Conservation (phyloP, 30 jellyfish, hydroid and myxozoan genomes). For the Aurelia aurita region DNA sequence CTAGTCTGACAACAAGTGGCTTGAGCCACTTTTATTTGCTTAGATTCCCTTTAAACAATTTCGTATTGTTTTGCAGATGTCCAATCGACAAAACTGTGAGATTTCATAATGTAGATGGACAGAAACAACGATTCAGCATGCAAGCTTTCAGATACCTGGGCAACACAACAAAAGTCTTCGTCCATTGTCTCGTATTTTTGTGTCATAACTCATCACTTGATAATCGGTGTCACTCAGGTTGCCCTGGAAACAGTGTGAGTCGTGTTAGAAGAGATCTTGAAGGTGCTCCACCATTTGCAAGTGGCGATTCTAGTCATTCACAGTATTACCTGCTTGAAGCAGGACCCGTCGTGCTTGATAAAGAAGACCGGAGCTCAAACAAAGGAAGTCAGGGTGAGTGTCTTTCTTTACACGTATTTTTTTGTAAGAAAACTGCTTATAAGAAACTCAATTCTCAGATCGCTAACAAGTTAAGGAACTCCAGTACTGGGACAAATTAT, state of each 20-base stretch:
- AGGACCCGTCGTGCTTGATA: conserved; percentile 27
- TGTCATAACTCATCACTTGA: conserved; percentile 59
- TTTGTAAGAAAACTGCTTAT: no score
- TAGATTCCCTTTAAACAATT: no score
- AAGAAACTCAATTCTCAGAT: no score
- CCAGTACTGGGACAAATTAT: no score
- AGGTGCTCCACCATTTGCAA: background rate
- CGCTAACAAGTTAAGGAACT: no score
- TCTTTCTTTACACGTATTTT: background rate
- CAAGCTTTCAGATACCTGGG: conserved; percentile 45
- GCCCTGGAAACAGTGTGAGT: conserved; percentile 64
- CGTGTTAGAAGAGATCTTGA: conserved; percentile 41
- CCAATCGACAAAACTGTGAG: conserved; percentile 42
- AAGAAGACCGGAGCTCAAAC: background rate
- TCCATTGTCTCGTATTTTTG: conserved; percentile 57
- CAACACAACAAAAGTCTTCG: conserved; percentile 13
- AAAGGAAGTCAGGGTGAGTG: background rate
- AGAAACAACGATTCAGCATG: conserved; percentile 37
- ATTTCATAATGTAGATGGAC: background rate
- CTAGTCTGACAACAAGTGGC: no score
- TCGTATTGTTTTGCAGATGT: conserved; percentile 21
- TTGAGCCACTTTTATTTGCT: no score
- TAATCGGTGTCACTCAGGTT: conserved; percentile 45
- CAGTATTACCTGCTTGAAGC: conserved; percentile 36
- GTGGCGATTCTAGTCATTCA: background rate